A percentile compares a stretch with the other conserved stretches of the same genome.
Conservation (phyloP, 1,140 invertebrate species). For the Trissolcus basalis region DNA sequence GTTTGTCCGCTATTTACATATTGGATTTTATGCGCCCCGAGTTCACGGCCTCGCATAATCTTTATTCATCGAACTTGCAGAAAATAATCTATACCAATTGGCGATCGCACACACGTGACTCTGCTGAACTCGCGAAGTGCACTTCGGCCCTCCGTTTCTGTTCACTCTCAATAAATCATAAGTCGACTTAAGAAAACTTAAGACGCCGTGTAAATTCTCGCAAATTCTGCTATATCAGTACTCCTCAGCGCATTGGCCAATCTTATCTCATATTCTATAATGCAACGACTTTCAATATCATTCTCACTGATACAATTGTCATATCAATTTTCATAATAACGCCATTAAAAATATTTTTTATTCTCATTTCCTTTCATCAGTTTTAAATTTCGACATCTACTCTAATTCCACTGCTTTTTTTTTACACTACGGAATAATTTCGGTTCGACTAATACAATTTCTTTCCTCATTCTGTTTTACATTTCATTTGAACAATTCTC, state of each 20-base stretch:
- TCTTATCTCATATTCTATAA: too few species aligned
- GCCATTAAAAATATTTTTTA: too few species aligned
- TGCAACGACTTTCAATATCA: too few species aligned
- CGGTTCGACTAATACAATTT: too few species aligned
- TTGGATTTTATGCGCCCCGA: conserved; percentile 6
- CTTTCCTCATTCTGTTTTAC: too few species aligned
- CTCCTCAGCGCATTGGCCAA: background rate
- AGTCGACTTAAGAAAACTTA: conserved; percentile 56
- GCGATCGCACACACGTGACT: conserved; percentile 3
- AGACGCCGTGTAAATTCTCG: conserved; percentile 8
- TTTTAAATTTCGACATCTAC: too few species aligned
- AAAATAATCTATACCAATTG: conserved; percentile 25
- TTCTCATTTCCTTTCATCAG: too few species aligned
- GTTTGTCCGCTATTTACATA: conserved; percentile 31
- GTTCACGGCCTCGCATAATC: conserved; percentile 2
- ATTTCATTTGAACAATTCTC: too few species aligned
- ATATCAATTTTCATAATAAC: too few species aligned
- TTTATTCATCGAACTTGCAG: conserved; percentile 35
- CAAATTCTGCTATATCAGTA: conserved; percentile 10
- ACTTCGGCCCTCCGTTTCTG: background rate
- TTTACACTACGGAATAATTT: too few species aligned
- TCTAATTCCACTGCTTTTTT: too few species aligned
- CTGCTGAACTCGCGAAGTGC: conserved; percentile 6
- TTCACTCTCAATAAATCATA: conserved; percentile 27
- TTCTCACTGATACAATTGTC: too few species aligned